Conservation (phyloP, 2,888 invertebrate genomes). For the Amblyjoppa proteus region DNA sequence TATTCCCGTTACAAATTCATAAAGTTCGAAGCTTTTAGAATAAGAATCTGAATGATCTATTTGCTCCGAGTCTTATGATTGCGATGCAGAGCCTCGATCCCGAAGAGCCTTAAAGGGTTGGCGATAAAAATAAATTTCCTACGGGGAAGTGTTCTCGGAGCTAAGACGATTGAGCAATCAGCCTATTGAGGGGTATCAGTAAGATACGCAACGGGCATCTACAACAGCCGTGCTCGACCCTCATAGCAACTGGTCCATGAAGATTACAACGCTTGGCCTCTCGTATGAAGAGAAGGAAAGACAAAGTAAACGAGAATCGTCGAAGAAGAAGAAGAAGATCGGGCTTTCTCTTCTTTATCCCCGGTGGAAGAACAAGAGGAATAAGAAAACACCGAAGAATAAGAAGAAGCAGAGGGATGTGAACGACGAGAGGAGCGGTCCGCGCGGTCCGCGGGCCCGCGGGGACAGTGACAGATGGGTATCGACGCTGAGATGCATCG, state of each 20-base stretch:
- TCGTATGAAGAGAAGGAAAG: constrained; percentile 10
- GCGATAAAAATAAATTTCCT: not conserved
- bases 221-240: constrained; percentile 39
- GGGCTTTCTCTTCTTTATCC: constrained; percentile 62
- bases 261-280: not conserved
- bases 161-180: constrained; percentile 57
- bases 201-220: constrained; percentile 15
- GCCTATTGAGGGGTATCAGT: constrained; percentile 44
- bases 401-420: constrained; percentile 59
- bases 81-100: not conserved
- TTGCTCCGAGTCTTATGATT: not conserved
- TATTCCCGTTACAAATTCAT: not conserved
- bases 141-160: constrained; percentile 11
- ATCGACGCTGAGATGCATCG: constrained; percentile 85
- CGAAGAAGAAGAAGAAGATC: constrained; percentile 1
- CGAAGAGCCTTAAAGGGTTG: constrained; percentile 18
- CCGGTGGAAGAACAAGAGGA: constrained; percentile 52
- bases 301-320: constrained; percentile 33
- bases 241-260: constrained; percentile 33
- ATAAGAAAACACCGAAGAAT: constrained; percentile 54
- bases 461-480: constrained; percentile 85
- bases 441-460: constrained; percentile 65
- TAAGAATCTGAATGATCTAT: not conserved
- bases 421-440: constrained; percentile 57
- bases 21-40: not conserved